Conservation (phyloP, 2,888 invertebrate genomes). For the Ephialtes manifestator region DNA sequence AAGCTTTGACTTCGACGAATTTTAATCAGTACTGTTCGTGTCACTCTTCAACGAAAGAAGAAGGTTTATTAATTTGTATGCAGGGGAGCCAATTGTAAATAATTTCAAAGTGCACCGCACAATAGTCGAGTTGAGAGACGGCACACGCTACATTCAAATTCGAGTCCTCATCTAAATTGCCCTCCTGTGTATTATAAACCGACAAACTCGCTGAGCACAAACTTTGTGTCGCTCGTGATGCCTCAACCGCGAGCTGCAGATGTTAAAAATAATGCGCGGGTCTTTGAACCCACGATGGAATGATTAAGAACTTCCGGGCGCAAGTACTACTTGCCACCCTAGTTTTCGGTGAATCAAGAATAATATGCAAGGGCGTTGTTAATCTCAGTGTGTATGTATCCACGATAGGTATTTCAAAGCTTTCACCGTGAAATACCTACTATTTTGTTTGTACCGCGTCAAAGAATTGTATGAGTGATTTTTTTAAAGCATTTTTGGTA, state of each 20-base stretch:
- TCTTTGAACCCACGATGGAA: constrained; percentile 66
- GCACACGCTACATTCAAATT: constrained; percentile 1
- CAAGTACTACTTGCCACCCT: constrained; percentile 17
- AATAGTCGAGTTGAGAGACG: not conserved
- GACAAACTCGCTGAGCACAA: constrained; percentile 21
- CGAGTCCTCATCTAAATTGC: not conserved
- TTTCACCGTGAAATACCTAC: constrained; percentile 11
- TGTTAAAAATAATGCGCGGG: constrained; percentile 69
- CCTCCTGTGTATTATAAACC: constrained; percentile 27
- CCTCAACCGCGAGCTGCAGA: constrained; percentile 56
- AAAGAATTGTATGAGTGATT: too few relatives aligned
- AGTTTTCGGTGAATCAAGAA: constrained; percentile 55
- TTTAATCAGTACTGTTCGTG: not conserved
- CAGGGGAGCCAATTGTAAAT: not conserved
- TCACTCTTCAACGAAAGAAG: not conserved
- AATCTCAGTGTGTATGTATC: constrained; percentile 30
- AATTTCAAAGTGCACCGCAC: constrained; percentile 6
- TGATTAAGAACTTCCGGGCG: constrained; percentile 69
- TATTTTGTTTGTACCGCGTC: not conserved
- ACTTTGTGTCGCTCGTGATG: constrained; percentile 49
- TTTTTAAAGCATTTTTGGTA: too few relatives aligned
- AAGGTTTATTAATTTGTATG: not conserved
- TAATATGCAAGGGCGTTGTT: constrained; percentile 51
- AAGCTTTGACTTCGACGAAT: not conserved
- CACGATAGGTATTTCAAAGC: not conserved